Base-by-base conservation (phyloP, 1,140 invertebrate species). In the Ips typographus region DNA sequence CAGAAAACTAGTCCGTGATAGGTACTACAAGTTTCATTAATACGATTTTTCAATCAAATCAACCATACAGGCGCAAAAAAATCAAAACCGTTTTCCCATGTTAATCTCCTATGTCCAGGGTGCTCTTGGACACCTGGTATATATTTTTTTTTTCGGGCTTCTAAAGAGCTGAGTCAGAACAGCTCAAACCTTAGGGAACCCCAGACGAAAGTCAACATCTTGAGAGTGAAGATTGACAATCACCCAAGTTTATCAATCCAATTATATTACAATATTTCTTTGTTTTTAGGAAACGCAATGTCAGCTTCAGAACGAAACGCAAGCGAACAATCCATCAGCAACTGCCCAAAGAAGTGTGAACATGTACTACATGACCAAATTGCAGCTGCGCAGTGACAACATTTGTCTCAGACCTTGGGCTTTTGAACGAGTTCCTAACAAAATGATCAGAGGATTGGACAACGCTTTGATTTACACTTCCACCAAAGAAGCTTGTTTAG, bases 321-420 rank as follows among this genome's bases (percentile, higher is more conserved):
- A 91, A 62, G 92, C 94, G 2, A 89, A 89, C 73, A 95, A 95
- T 80, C 94, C 94, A 0, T 88, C 89, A 68, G 91, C 91, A 3
- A 85, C 87, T 47, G 91, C 94, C 3, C 89, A 90, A 77, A 84
- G 92, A 37, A 91, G 93, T 2, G 92, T 91, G 74, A 95, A 94
- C 80, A 93, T 94, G 84, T 97, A 96, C 80, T 97, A 96, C 84
- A 95, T 97, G 92, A 92, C 94, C 74, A 97, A 97, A 82, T 83
- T 96, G 74, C 91, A 94, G 83, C 86, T 97, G 72, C 83, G 93
- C 82, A 93, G 93, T 73, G 94, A 96, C 76, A 95, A 94, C 78
- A 91, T 96, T 4, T 97, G 95, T 76, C 84, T 92, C 73, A 85
- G 94, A 69, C 93, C 94, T 1, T 96, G 94, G 94, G 87, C 94